Evolutionary conservation across 2,113 vertebrate genomes (phyloP).

Genomic region (Ammodytes marinus): DNA sequence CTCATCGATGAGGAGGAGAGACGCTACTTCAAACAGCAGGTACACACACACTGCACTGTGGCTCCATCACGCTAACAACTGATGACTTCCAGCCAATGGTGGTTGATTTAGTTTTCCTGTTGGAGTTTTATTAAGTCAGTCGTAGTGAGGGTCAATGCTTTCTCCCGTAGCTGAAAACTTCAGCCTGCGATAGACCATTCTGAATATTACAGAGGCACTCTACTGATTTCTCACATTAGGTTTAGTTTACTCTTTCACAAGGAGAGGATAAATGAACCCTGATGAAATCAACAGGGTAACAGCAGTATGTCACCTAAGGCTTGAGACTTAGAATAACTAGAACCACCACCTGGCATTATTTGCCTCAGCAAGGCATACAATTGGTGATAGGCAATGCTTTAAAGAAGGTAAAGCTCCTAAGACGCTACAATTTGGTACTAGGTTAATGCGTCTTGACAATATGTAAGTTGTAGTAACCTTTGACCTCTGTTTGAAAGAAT

Average conservation of each 20-base stretch:
- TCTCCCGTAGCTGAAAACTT: not conserved
- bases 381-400: too few species aligned
- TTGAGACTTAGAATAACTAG: too few species aligned
- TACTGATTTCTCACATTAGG: not conserved
- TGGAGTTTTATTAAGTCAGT: not conserved
- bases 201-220: not conserved
- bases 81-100: not conserved
- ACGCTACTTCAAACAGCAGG: constrained; percentile 99
- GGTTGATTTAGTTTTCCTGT: not conserved
- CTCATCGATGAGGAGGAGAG: constrained; percentile 96
- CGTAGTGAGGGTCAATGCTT: not conserved
- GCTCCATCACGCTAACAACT: not conserved
- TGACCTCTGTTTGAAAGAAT: too few species aligned
- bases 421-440: too few species aligned
- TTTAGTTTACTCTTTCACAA: not conserved
- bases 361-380: too few species aligned
- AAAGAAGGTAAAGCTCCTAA: too few species aligned
- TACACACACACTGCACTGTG: constrained; percentile 52
- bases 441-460: too few species aligned
- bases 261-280: too few species aligned
- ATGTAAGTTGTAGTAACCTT: too few species aligned
- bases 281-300: not conserved
- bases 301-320: too few species aligned
- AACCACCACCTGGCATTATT: too few species aligned
- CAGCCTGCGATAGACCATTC: not conserved